These are phyloP conservation scores for Ochotona princeps DNA, from an alignment of 2,113 vertebrate species.

Conservation along the genomic window DNA sequence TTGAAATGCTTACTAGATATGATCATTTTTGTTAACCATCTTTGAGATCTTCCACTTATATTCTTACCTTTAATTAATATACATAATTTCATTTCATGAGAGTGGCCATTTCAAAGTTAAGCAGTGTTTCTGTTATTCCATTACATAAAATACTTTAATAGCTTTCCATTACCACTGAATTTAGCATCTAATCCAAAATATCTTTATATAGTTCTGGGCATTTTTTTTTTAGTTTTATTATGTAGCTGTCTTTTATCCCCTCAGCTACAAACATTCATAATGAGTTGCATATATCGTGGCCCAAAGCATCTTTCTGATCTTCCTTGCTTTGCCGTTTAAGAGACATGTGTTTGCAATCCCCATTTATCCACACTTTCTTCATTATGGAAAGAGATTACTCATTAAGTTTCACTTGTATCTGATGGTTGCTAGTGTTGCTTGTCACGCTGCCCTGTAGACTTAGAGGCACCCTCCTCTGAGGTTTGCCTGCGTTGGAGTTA, in stretches of 20 bases:
- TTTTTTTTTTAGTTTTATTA: neutral
- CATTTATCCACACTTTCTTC: fast-evolving
- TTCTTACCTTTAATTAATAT: neutral
- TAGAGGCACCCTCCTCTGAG: neutral
- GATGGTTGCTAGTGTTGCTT: neutral
- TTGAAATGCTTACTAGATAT: neutral
- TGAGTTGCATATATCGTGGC: neutral
- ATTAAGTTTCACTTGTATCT: neutral
- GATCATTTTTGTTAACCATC: neutral
- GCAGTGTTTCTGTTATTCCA: neutral
- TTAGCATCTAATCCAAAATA: neutral
- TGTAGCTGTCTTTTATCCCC: neutral
- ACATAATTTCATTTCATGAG: neutral
- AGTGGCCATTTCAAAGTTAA: neutral
- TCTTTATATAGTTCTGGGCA: neutral
- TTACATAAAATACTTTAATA: neutral
- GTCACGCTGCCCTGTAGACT: neutral
- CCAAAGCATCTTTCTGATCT: neutral
- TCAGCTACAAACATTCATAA: neutral
- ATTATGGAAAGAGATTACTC: neutral
- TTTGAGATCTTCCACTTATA: neutral
- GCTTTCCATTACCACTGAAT: neutral
- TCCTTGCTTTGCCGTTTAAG: neutral
- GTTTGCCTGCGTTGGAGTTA: neutral
- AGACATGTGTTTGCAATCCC: neutral